Evolutionary conservation across 2,113 vertebrate genomes (phyloP).

Genomic region (Tor tambroides): DNA sequence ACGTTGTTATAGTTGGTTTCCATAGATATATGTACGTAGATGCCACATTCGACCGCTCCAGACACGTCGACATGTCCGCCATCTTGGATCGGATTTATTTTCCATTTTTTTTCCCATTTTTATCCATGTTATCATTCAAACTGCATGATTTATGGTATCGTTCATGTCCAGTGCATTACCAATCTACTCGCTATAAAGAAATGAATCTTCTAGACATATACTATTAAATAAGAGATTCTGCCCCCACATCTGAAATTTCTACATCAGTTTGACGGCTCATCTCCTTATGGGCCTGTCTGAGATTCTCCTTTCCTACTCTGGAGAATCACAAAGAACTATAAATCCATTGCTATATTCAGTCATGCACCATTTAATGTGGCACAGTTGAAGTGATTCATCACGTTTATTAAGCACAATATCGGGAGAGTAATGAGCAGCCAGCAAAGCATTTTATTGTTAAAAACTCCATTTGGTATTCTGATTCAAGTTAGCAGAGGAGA

Average conservation of each 20-base stretch:
- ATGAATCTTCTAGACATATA: neutral
- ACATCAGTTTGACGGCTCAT: neutral
- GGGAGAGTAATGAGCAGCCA: slow-evolving; percentile 14
- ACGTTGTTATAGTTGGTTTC: neutral
- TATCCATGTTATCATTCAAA: neutral
- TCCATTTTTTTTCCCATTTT: no score
- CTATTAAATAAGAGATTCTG: neutral
- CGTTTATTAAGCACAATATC: slow-evolving; percentile 12
- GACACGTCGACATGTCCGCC: no score
- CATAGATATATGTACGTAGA: neutral
- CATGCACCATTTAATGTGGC: slow-evolving; percentile 28
- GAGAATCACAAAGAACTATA: neutral
- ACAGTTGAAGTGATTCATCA: neutral
- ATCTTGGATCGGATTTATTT: no score
- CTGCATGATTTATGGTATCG: neutral
- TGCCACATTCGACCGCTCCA: neutral
- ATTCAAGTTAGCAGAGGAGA: slow-evolving; percentile 7
- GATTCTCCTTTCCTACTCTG: neutral
- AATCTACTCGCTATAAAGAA: neutral
- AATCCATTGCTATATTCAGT: slow-evolving; percentile 36
- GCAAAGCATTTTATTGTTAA: slow-evolving; percentile 41
- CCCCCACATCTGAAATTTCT: neutral
- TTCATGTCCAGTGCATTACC: neutral
- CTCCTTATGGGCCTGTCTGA: neutral
- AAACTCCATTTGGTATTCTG: slow-evolving; percentile 18